phyloP scores from a whole-genome alignment of 2,797 vertebrate species.

The Australoheros facetus region DNA sequence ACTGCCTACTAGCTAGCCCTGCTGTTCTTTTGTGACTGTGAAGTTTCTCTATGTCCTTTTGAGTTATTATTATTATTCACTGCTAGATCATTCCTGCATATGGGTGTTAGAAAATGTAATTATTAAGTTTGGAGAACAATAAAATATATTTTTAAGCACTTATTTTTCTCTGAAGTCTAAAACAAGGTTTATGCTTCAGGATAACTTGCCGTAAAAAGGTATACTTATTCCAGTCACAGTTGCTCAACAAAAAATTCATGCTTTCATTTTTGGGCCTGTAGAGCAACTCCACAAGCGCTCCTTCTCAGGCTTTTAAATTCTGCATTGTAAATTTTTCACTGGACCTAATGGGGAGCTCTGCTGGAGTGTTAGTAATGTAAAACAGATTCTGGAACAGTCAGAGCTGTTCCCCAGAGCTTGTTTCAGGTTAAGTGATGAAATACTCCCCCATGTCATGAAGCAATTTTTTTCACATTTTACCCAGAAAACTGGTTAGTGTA shows the following conservation, averaged over 20 bases:
- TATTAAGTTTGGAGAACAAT: not conserved
- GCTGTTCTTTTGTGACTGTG: not conserved
- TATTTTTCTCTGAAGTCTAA: not conserved
- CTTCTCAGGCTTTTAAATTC: not conserved
- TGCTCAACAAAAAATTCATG: not conserved
- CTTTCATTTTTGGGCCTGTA: not conserved
- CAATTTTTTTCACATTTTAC: not conserved
- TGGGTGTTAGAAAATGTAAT: not conserved
- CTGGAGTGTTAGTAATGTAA: constrained; percentile 3
- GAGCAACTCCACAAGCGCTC: not conserved
- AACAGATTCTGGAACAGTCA: not conserved
- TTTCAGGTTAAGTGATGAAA: not conserved
- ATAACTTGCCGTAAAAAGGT: not conserved
- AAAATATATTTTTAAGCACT: accelerated
- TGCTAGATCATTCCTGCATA: no score
- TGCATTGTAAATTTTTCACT: not conserved
- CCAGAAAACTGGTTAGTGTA: not conserved
- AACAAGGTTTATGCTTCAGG: not conserved
- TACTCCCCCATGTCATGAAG: not conserved
- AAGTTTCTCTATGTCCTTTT: not conserved
- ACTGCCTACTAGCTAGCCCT: not conserved
- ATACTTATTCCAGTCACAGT: not conserved
- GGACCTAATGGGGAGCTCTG: not conserved
- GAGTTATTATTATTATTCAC: not conserved
- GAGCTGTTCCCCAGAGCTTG: not conserved